Evolutionary conservation across 2,888 invertebrate genomes (phyloP).

Genomic region (Lepeophtheirus nordmannii): DNA sequence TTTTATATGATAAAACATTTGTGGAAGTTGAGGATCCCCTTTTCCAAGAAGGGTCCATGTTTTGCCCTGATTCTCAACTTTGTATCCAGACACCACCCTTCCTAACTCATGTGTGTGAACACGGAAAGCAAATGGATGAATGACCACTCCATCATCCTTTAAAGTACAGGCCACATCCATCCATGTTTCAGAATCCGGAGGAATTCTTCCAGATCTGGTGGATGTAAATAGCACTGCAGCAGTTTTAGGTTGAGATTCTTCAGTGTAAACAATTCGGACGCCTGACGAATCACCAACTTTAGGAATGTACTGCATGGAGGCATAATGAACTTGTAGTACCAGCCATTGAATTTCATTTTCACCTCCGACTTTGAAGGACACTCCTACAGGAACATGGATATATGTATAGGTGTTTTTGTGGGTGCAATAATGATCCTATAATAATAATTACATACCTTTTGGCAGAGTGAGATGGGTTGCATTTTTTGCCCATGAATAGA

Average conservation of each 20-base stretch:
- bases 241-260: constrained; percentile 45
- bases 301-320: constrained; percentile 12
- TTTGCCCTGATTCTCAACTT: constrained; percentile 42
- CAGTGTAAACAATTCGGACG: constrained; percentile 59
- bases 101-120: constrained; percentile 84
- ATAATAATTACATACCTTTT: constrained; percentile 48
- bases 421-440: too few relatives aligned
- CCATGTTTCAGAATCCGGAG: constrained; percentile 50
- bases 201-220: constrained; percentile 58
- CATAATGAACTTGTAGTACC: constrained; percentile 46
- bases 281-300: constrained; percentile 57
- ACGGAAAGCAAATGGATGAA: constrained; percentile 88
- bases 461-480: constrained; percentile 68
- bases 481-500: constrained; percentile 88
- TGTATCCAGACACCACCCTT: constrained; percentile 66
- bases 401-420: too few relatives aligned
- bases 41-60: constrained; percentile 72
- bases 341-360: constrained; percentile 67
- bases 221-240: constrained; percentile 83
- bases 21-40: constrained; percentile 67
- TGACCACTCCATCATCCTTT: constrained; percentile 59
- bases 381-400: not conserved
- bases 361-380: constrained; percentile 41
- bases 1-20: constrained; percentile 76
- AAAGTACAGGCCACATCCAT: constrained; percentile 83